phyloP scores from a whole-genome alignment of 2,888 invertebrate species.

The Himalopsyche kuldschensis region DNA sequence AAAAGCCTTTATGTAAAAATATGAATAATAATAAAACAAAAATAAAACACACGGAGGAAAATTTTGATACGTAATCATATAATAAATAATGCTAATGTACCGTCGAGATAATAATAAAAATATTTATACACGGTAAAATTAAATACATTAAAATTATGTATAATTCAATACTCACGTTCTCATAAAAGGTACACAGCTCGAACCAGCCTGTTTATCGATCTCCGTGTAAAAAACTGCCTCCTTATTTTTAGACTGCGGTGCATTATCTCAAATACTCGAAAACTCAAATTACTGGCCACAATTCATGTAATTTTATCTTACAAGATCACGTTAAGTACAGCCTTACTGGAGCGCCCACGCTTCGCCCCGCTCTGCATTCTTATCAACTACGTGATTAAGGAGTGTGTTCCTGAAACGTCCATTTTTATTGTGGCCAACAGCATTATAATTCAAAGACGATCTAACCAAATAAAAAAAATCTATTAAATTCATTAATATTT shows the following conservation, averaged over 20 bases:
- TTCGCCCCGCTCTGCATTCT: neutral
- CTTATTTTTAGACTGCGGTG: conserved; percentile 3
- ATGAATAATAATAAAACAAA: neutral
- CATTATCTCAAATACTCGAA: conserved; percentile 33
- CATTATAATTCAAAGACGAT: too few relatives aligned
- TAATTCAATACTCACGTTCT: neutral
- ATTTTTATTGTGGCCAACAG: neutral
- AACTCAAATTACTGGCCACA: conserved; percentile 36
- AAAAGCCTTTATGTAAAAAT: neutral
- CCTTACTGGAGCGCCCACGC: neutral
- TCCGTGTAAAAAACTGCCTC: neutral
- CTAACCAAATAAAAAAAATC: too few relatives aligned
- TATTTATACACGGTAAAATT: neutral
- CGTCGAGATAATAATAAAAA: neutral
- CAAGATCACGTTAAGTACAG: conserved; percentile 4
- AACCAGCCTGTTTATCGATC: neutral
- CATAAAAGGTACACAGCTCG: neutral
- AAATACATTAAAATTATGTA: neutral
- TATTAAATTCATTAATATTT: neutral
- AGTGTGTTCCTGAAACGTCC: neutral
- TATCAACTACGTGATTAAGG: neutral
- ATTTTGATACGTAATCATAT: neutral
- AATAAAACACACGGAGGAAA: neutral
- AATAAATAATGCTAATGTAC: neutral
- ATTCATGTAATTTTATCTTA: conserved; percentile 34